Base-by-base conservation (phyloP, 2,113 vertebrate genomes). In the Cyanoderma ruficeps region DNA sequence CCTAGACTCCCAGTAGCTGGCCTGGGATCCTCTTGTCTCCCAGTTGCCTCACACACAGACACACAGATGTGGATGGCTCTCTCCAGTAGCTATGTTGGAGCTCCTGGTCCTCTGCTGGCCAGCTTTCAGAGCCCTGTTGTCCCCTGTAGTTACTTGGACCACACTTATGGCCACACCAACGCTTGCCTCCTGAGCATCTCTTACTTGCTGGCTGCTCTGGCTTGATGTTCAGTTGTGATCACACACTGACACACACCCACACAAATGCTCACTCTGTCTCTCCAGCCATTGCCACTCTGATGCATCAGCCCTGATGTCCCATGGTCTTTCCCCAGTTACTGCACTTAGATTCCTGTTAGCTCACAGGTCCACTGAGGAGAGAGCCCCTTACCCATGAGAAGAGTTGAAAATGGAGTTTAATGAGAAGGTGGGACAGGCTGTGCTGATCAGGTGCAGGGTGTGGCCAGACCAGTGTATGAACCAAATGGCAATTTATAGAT, bases 71-170 rank as follows among this genome's bases (percentile, higher is more conserved):
- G 47, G 39, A 53, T 9, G 3, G 7, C 33, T 90, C 28, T 81
- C 14, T 71, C n/a, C 25, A 53, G 64, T 10, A 63, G 39, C 28
- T 87, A 70, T 5, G 13, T 57, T 75, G 19, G 46, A 70, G 31
- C 27, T 82, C 5, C 8, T 44, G 3, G 11, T 79, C 13, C 8
- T 44, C 21, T 35, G 49, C n/a, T 46, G 41, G 28, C 24, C 23
- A 55, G 7, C 16, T 79, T 59, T 37, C 23, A 76, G 19, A 67
- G 2, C 21, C 4, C 21, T 70, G 33, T 70, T 82, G 13, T 60
- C 1, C 14, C 7, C 5, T 0, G 2, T 37, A 19, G 6, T 52
- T 80, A 47, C 28, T 27, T 17, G 41, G 19, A 30, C 24, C 55
- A 56, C 50, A 31, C 23, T 52, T 59, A 14, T 0, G 6, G 67